Evolutionary conservation across 2,797 vertebrate species (phyloP), one percentile per base, ranked within the genome.

Genomic region (Microctenopoma stevenorrisi): DNA sequence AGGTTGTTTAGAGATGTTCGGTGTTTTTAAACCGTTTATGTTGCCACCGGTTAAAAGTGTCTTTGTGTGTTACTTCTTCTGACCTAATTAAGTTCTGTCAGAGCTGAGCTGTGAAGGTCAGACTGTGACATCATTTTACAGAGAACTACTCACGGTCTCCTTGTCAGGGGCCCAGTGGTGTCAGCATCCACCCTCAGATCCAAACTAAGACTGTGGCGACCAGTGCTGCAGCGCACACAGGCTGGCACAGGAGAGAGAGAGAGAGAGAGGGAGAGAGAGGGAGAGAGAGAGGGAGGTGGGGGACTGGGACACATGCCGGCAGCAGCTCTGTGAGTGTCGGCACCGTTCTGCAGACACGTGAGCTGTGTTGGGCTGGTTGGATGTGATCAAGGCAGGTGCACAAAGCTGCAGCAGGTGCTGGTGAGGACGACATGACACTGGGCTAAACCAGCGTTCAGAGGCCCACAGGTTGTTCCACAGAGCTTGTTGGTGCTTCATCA

Each of bases 131-230:
- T 61, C 33, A 46, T 2, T 10, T 60, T 62, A 56, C 43, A 75
- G 68, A 57, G 79, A 85, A 50, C 40, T 70, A 64, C 66, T 63
- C 76, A 69, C 9, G 66, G 72, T 54, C 66, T 60, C 35, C 78
- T 58, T 63, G 62, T 64, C 43, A 16, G 55, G 54, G 63, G 55
- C 46, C 0, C 8, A 58, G 55, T 44, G 68, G 91, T 85, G 69
- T 79, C 68, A 77, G 79, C 11, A 71, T 84, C 87, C 87, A 66
- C 81, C 84, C 80, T 85, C 71, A 18, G 74, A 55, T 86, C 84
- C 84, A 89, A 86, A 81, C 74, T 67, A 40, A 85, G 87, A 65
- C 73, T 87, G 70, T 4, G 72, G 80, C 77, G 64, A 81, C 38
- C 70, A 55, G 64, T 60, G 15, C 70, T 9, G 72, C 49, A 22